A percentile compares a stretch with the other conserved stretches of the same genome.
These are phyloP conservation scores for Lipophrys pholis DNA, from an alignment of 2,113 vertebrate genomes.

Conservation along the genomic window DNA sequence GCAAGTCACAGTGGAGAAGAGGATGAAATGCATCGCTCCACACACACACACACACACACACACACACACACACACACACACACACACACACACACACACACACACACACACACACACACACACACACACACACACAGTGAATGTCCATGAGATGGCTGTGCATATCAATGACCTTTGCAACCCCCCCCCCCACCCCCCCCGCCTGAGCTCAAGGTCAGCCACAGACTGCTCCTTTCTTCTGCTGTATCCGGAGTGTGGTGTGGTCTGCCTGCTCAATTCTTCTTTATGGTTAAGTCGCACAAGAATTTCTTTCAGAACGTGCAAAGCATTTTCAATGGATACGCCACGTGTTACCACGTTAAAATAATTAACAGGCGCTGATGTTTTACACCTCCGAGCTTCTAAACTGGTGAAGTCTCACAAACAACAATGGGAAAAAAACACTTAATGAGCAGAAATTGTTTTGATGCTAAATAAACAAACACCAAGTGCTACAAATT, in stretches of 20 bases:
- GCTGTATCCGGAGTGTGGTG: constrained; percentile 25
- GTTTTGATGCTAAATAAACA: constrained; percentile 57
- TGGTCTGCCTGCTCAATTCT: constrained; percentile 36
- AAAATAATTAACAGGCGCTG: constrained; percentile 57
- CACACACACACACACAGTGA: constrained; percentile 39
- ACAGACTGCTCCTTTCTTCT: constrained; percentile 52
- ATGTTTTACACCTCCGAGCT: constrained; percentile 46
- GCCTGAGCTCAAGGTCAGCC: constrained; percentile 72
- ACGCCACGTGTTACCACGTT: constrained; percentile 15
- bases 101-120: constrained; percentile 10
- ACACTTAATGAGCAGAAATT: constrained; percentile 46
- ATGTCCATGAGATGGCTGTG: constrained; percentile 50
- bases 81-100: no score
- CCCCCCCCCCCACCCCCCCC: constrained; percentile 33
- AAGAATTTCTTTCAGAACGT: constrained; percentile 20
- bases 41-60: constrained; percentile 16
- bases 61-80: constrained; percentile 13
- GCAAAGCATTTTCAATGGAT: constrained; percentile 15
- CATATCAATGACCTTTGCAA: constrained; percentile 74
- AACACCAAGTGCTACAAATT: constrained; percentile 41
- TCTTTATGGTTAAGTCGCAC: constrained; percentile 38
- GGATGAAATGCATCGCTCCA: constrained; percentile 51
- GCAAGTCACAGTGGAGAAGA: constrained; percentile 40
- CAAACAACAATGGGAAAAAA: constrained; percentile 31
- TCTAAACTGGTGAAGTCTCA: constrained; percentile 30